Base-by-base conservation (phyloP, 2,888 invertebrate species). In the Tachina grossa region DNA sequence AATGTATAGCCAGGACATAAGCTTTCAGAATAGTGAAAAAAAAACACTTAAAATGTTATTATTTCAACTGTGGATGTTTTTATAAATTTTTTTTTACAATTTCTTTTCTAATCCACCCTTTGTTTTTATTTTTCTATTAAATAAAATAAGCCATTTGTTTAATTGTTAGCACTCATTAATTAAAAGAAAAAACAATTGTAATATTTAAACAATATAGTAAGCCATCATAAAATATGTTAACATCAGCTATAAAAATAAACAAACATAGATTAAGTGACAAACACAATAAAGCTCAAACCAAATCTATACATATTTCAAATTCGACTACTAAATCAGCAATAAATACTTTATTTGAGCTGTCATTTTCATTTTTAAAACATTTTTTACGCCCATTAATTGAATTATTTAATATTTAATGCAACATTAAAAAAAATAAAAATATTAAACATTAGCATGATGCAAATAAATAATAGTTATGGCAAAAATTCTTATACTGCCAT, bases 161-260 rank as follows among this genome's bases (percentile, higher is more conserved):
- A 31, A 31, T 16, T 53, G 19, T 53, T 6, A 8, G 6, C 49
- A 49, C 8, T 49, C n/a, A 49, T 49, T 49, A 49, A 49, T 49
- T n/a, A 8, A n/a, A 49, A n/a, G 1, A 10, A 16, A 53, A 53
- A 53, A 19, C 31, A 31, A 31, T 31, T 31, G 16, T 19, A 19
- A 53, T 16, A 19, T 53, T 19, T 53, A 19, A 19, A 10, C 53
- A 16, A 53, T 53, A 13, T 10, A 9, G 19, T 53, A 19, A 53
- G 19, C 53, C 19, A 19, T 53, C 53, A 53, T 53, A 53, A 53
- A 53, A 53, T 53, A 53, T 53, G 53, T 53, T 53, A 19, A 53
- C 53, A 16, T 53, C 53, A 53, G 53, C 53, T 19, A 22, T 55
- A 55, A 22, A 55, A 22, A 55, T 13, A 55, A 55, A 22, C 55